Percentiles rank a stretch among this genome's conserved stretches.
Conservation (phyloP, 1,140 invertebrate species). For the Medauroidea extradentata region DNA sequence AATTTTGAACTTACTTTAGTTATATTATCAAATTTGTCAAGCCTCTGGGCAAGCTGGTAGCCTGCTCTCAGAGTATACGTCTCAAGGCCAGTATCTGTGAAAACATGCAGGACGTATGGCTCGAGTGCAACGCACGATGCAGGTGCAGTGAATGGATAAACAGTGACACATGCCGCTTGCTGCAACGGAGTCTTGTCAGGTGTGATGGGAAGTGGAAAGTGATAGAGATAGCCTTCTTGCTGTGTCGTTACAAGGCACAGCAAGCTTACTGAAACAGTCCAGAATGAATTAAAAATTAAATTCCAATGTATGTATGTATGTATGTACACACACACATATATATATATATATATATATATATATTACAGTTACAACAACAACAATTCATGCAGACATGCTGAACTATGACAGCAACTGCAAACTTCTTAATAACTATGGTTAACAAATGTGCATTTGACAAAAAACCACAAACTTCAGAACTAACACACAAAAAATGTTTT, state of each 20-base stretch:
- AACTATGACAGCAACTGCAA: no score
- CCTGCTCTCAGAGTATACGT: slow-evolving; percentile 67
- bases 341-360: no score
- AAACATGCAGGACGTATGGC: slow-evolving; percentile 63
- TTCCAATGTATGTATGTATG: no score
- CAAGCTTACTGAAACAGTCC: neutral
- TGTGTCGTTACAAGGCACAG: slow-evolving; percentile 49
- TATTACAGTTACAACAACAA: no score
- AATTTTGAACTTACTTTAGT: slow-evolving; percentile 10
- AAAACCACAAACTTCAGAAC: no score
- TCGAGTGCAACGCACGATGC: slow-evolving; percentile 62
- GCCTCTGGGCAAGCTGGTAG: slow-evolving; percentile 41
- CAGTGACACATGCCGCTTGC: slow-evolving; percentile 9
- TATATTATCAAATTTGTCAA: slow-evolving; percentile 8
- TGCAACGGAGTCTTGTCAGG: slow-evolving; percentile 15
- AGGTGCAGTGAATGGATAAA: slow-evolving; percentile 67
- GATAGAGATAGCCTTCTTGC: slow-evolving; percentile 56
- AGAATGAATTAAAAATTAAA: no score
- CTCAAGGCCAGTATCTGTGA: slow-evolving; percentile 72
- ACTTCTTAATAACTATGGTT: no score
- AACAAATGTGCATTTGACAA: no score
- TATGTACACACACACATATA: no score
- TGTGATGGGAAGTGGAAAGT: slow-evolving; percentile 41
- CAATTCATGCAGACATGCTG: no score
- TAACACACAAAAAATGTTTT: no score